phyloP scores from a whole-genome alignment of 2,113 vertebrate species.

The Coryphaenoides rupestris region DNA sequence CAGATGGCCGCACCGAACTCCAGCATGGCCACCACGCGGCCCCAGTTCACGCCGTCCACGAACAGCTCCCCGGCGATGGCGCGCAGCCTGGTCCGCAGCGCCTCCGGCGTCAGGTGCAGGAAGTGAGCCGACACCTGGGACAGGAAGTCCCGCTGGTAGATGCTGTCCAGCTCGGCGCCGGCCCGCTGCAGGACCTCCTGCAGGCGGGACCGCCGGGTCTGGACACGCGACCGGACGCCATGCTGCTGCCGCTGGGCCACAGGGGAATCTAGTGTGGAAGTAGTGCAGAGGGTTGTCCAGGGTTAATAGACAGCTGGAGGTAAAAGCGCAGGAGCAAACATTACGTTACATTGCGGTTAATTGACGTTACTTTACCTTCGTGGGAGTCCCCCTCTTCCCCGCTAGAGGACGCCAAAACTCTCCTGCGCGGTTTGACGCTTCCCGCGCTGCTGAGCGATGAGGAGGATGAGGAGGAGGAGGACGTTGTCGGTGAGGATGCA shows the following conservation, averaged over 20 bases:
- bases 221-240: constrained; percentile 11
- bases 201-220: constrained; percentile 47
- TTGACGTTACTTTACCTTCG: constrained; percentile 10
- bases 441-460: neutral
- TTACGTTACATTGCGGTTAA: no score
- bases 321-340: neutral
- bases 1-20: constrained; percentile 89
- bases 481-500: neutral
- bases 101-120: constrained; percentile 74
- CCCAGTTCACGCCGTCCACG: constrained; percentile 90
- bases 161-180: constrained; percentile 77
- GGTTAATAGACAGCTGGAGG: no score
- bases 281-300: no score
- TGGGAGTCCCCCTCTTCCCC: constrained; percentile 9
- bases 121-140: constrained; percentile 75
- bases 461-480: neutral
- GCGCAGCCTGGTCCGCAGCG: constrained; percentile 75
- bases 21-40: constrained; percentile 88
- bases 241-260: constrained; percentile 2
- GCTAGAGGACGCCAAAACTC: neutral
- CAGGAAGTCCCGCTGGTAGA: constrained; percentile 80
- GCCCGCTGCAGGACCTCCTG: constrained; percentile 79
- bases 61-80: constrained; percentile 86
- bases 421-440: neutral
- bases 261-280: no score